These are phyloP conservation scores for Meteorus cinctellus DNA, from an alignment of 2,888 invertebrate genomes.

Conservation along the genomic window DNA sequence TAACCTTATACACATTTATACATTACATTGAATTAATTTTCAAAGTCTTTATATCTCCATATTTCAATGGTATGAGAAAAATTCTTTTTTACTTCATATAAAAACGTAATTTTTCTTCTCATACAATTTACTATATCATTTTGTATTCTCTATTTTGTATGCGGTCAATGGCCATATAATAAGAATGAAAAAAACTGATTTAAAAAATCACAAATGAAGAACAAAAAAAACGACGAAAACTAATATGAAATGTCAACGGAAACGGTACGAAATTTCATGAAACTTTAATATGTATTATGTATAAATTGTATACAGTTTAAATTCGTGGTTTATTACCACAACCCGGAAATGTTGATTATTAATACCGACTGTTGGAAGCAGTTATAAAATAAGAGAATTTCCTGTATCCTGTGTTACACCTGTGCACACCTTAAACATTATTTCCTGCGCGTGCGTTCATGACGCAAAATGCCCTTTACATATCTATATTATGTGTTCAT, in stretches of 20 bases:
- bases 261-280: slow-evolving; percentile 10
- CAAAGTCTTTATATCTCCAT: slow-evolving; percentile 17
- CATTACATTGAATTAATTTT: slow-evolving; percentile 43
- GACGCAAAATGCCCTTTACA: neutral
- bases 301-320: slow-evolving; percentile 17
- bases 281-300: slow-evolving; percentile 1
- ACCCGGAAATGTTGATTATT: slow-evolving; percentile 34
- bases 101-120: neutral
- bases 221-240: neutral
- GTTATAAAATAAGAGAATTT: slow-evolving; percentile 13
- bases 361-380: slow-evolving; percentile 40
- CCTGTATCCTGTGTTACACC: slow-evolving; percentile 30
- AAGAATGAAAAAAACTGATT: neutral
- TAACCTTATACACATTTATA: neutral
- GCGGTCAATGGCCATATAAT: neutral
- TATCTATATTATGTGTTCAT: neutral
- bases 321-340: slow-evolving; percentile 20
- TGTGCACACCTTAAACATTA: slow-evolving; percentile 19
- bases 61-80: slow-evolving; percentile 4
- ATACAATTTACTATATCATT: neutral
- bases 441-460: slow-evolving; percentile 30
- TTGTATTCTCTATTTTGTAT: neutral
- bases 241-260: neutral
- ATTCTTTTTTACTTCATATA: neutral
- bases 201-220: neutral